Evolutionary conservation across 1,140 invertebrate genomes (phyloP), one percentile per base, ranked within the genome.

Genomic region (Philopotamus ludificatus): DNA sequence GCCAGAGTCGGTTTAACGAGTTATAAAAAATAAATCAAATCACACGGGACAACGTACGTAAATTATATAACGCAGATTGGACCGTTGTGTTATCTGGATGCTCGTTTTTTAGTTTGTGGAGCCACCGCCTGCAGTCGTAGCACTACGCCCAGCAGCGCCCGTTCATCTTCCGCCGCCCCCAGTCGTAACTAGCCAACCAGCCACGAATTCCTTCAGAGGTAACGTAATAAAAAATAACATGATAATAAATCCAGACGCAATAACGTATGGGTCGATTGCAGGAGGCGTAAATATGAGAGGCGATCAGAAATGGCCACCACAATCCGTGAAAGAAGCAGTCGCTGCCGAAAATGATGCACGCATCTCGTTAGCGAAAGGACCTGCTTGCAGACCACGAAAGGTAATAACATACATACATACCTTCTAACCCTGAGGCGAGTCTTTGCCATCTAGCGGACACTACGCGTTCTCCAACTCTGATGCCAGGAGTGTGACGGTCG

Each of bases 261-360:
- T 49, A 18, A 20, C 47, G 21, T 18, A 44, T 18, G 22, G 16
- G 15, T 21, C 15, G 22, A 49, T 49, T 18, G 71, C 74, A 86
- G 84, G 87, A 79, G 89, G 88, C 73, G 83, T 85, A 76, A 88
- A 87, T 75, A 89, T 91, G 84, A 84, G 89, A 71, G 90, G 90
- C 71, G 91, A 92, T 74, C 79, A 87, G 75, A 92, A 92, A 78
- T 92, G 90, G 90, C 91, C 90, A 63, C 91, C 90, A 69, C 84
- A 84, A 72, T 81, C 83, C 42, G 87, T 89, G 64, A 90, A 87
- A 74, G 84, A 85, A 65, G 87, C 88, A 70, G 83, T 87, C 44
- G 86, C 83, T 53, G 86, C 85, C 10, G 90, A 92, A 73, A 89
- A 91, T 72, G 83, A 84, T 66, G 85, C 86, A n/a, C 82, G 86